Base-by-base conservation (phyloP, 92 coral and sea anemone genomes). In the Nematostella vectensis region DNA sequence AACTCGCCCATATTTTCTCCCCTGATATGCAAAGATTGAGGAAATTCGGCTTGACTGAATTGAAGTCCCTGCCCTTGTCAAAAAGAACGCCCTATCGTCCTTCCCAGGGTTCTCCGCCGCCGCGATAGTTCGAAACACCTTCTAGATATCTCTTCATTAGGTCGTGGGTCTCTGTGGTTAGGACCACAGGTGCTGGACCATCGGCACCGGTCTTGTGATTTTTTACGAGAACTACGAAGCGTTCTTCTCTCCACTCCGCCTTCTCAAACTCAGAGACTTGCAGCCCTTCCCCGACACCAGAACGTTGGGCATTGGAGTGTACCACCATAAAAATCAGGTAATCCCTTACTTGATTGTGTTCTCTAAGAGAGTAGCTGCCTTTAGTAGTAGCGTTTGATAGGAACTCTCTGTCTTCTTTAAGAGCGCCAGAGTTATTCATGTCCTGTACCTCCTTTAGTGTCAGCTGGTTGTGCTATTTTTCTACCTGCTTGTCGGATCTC, bases 281-380 rank as follows among this genome's bases (percentile, higher is more conserved):
- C 1, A 63, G 4, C 4, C 69, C 59, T 10, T 33, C 37, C 11
- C 45, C 52, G 3, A 63, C 59, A 2, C 69, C 60, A 3, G 69
- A 23, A 0, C 25, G 31, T 15, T 63, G 60, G 0, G 60, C 60
- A 19, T 51, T 63, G 21, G 58, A 43, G 47, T 48, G 59, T 2
- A 63, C 24, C 16, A 63, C 4, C 59, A 33, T 63, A 23, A 63
- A 63, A 1, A 63, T 38, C 2, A 63, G 25, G 33, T 29, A 51
- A 18, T 63, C 59, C 8, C 60, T 12, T 2, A 59, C 69, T 28
- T 23, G 50, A 16, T 51, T 63, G 49, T 63, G 69, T 0, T 50
- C 50, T n/a, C 18, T 4, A 4, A 8, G 12, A 45, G 18, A 11
- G 23, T 10, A 19, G 21, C 4, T 4, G 4, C 18, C 51, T 10